Conservation (phyloP, 2,888 invertebrate species). For the Physocephala rufipes region DNA sequence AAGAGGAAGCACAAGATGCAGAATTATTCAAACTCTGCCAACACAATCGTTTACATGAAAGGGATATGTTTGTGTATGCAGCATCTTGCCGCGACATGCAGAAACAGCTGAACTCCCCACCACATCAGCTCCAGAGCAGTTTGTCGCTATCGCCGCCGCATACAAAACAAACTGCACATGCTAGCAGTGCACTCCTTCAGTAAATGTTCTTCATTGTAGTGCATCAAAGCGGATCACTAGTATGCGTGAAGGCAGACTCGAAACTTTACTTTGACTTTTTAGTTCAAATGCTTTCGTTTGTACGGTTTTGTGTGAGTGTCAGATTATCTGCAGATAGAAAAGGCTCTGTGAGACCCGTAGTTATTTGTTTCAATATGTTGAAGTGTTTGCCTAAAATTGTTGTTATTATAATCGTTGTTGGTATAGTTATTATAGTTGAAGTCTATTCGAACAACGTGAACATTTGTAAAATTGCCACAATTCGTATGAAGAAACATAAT, state of each 20-base stretch:
- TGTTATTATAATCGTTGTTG: slow-evolving; percentile 14
- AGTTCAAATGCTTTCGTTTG: no score
- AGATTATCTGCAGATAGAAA: slow-evolving; percentile 31
- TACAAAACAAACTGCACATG: neutral
- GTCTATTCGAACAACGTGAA: slow-evolving; percentile 27
- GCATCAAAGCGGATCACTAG: neutral
- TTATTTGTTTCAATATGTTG: slow-evolving; percentile 34
- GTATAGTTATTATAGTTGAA: slow-evolving; percentile 23
- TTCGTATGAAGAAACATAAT: slow-evolving; percentile 26
- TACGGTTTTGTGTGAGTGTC: neutral
- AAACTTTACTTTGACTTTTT: slow-evolving; percentile 10
- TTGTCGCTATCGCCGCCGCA: neutral
- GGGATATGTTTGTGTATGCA: no score
- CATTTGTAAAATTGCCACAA: slow-evolving; percentile 34
- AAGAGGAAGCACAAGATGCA: no score
- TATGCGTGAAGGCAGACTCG: neutral
- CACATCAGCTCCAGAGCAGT: neutral
- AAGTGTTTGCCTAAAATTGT: slow-evolving; percentile 46
- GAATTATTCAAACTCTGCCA: no score
- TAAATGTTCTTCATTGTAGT: neutral
- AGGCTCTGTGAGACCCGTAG: slow-evolving; percentile 19
- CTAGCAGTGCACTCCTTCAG: neutral
- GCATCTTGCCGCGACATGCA: no score
- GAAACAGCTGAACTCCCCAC: neutral
- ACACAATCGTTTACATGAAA: no score